These are phyloP conservation scores for Lynx canadensis DNA, from an alignment of 2,113 vertebrate species.

Conservation along the genomic window DNA sequence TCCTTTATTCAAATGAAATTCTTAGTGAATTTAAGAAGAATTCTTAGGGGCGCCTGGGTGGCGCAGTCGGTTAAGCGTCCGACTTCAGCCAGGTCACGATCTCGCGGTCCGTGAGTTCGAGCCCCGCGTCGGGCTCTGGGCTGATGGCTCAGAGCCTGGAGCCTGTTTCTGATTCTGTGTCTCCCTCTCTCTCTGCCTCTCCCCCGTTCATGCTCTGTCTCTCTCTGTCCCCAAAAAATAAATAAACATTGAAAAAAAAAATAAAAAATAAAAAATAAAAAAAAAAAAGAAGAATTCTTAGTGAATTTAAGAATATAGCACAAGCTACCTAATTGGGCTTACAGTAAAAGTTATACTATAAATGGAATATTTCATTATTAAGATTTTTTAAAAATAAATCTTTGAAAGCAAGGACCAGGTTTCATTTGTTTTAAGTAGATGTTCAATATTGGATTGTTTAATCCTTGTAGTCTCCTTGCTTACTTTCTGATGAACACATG, in stretches of 20 bases:
- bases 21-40: slow-evolving; percentile 24
- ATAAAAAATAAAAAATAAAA: too few species aligned
- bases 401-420: slow-evolving; percentile 32
- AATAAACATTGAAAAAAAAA: too few species aligned
- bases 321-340: neutral
- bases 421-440: slow-evolving; percentile 39
- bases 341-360: slow-evolving; percentile 25
- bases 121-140: too few species aligned
- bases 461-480: slow-evolving; percentile 26
- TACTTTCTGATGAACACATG: slow-evolving; percentile 50
- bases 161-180: too few species aligned
- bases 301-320: slow-evolving; percentile 32
- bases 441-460: neutral
- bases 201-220: too few species aligned
- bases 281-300: slow-evolving; percentile 33
- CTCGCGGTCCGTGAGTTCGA: too few species aligned
- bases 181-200: too few species aligned
- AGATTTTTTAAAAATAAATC: slow-evolving; percentile 55
- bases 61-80: too few species aligned
- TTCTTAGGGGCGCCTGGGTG: too few species aligned
- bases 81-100: too few species aligned
- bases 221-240: too few species aligned
- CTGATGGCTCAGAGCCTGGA: too few species aligned
- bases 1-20: slow-evolving; percentile 35
- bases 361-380: slow-evolving; percentile 5